Evolutionary conservation across 2,888 invertebrate genomes (phyloP), one percentile per base, ranked within the genome.

Genomic region (Caprella mutica): DNA sequence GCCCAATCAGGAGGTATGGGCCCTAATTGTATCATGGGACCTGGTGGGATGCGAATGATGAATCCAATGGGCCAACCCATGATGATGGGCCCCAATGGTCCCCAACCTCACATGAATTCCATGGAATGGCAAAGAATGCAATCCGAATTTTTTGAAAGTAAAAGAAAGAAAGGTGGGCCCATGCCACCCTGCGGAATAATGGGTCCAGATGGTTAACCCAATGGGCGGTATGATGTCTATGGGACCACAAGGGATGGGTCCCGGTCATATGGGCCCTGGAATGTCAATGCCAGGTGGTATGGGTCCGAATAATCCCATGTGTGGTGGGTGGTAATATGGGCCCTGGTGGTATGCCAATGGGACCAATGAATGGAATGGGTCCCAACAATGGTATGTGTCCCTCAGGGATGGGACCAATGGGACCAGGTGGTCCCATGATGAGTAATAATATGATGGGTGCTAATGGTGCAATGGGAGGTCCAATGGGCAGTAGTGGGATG

Each of bases 111-210:
- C 38, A 73, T 76, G 35, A 74, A 79, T 65, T 81, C 81, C 5
- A 80, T 87, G 72, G 91, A 92, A 71, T 92, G 92, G 92, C 85
- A 86, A 69, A 89, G 91, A 72, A 74, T 91, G 67, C 90, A 90
- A 69, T 84, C 86, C 70, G 87, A 89, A 72, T 88, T 85, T 74
- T 84, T 83, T 69, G 88, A 89, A 68, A 79, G 79, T 52, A 80
- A 82, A 69, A 81, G 81, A 68, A 81, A 81, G 69, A 70, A 70
- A 59, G 66, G 61, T 23, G 55, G 55, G n/a, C 46, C 21, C 3
- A 50, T n/a, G 23, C 12, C 35, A 2, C 24, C 24, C 33, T 19
- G 17, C 14, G 60, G 60, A 48, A 38, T 59, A n/a, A 67, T 64
- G 65, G 65, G 66, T 17, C 60, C 55, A 24, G 65, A 62, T 69